A percentile compares a stretch with the other conserved stretches of the same genome.
phyloP scores from a whole-genome alignment of 1,140 invertebrate species.

The Heliconius congener region DNA sequence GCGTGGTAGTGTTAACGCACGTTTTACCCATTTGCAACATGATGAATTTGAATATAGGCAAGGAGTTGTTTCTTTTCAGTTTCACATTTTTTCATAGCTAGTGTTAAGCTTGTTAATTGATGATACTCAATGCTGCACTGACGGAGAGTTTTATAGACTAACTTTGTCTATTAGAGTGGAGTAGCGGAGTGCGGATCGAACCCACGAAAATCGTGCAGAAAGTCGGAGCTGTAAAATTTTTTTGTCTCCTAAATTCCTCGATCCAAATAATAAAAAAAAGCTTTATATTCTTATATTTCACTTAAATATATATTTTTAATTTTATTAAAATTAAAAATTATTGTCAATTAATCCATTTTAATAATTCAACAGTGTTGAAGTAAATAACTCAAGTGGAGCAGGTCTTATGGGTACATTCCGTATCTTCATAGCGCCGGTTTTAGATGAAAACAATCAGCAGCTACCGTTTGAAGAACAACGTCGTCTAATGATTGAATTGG shows the following conservation, averaged over 20 bases:
- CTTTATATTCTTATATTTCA: neutral
- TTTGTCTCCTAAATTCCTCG: too few relatives aligned
- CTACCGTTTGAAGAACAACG: constrained; percentile 86
- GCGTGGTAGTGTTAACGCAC: constrained; percentile 85
- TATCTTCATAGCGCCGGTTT: constrained; percentile 88
- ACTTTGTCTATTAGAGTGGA: too few relatives aligned
- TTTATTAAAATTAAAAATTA: too few relatives aligned
- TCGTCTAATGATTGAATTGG: constrained; percentile 88
- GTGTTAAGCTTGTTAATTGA: neutral
- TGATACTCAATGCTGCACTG: too few relatives aligned
- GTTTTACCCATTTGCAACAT: constrained; percentile 89
- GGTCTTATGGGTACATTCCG: constrained; percentile 85
- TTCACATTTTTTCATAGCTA: neutral
- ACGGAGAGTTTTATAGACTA: too few relatives aligned
- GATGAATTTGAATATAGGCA: constrained; percentile 84
- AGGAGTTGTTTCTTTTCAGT: neutral
- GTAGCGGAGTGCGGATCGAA: too few relatives aligned
- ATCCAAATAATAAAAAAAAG: too few relatives aligned
- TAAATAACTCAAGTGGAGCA: constrained; percentile 83
- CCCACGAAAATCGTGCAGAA: too few relatives aligned
- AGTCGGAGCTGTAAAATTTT: too few relatives aligned
- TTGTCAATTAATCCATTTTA: too few relatives aligned
- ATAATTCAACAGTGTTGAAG: constrained; percentile 45
- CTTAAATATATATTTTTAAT: too few relatives aligned
- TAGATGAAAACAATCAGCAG: constrained; percentile 85